These are phyloP conservation scores for Electrona antarctica DNA, from an alignment of 2,113 vertebrate species.

Conservation along the genomic window DNA sequence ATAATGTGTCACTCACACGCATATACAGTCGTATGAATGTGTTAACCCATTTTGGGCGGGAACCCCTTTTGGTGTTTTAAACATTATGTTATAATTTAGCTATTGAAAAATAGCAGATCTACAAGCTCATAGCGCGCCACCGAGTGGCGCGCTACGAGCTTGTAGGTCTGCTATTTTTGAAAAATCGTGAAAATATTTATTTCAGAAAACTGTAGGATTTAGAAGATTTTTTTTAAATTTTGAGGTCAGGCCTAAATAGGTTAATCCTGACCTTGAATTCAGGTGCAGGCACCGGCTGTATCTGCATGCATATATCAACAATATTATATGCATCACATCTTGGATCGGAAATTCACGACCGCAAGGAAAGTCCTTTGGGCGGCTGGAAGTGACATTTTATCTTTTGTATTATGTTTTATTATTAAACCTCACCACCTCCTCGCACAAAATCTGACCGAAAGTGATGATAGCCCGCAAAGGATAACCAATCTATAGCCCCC, in stretches of 20 bases:
- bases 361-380: slow-evolving; percentile 11
- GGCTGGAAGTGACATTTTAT: slow-evolving; percentile 7
- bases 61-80: too few species aligned
- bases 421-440: slow-evolving; percentile 3
- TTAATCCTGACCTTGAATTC: slow-evolving; percentile 60
- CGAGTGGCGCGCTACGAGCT: too few species aligned
- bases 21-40: slow-evolving; percentile 19
- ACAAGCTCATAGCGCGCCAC: too few species aligned
- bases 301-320: slow-evolving; percentile 29
- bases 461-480: slow-evolving; percentile 52
- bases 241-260: too few species aligned
- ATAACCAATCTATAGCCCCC: slow-evolving; percentile 54
- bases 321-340: slow-evolving; percentile 32
- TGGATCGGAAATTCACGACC: slow-evolving; percentile 23
- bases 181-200: too few species aligned
- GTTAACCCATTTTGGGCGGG: too few species aligned
- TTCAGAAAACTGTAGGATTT: too few species aligned
- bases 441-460: slow-evolving; percentile 46
- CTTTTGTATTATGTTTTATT: slow-evolving; percentile 2
- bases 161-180: too few species aligned
- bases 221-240: too few species aligned
- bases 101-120: too few species aligned
- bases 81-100: too few species aligned
- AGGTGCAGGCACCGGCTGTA: slow-evolving; percentile 13
- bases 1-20: slow-evolving; percentile 43